Conservation (phyloP, 2,113 vertebrate genomes). For the Sinocyclocheilus rhinocerous region DNA sequence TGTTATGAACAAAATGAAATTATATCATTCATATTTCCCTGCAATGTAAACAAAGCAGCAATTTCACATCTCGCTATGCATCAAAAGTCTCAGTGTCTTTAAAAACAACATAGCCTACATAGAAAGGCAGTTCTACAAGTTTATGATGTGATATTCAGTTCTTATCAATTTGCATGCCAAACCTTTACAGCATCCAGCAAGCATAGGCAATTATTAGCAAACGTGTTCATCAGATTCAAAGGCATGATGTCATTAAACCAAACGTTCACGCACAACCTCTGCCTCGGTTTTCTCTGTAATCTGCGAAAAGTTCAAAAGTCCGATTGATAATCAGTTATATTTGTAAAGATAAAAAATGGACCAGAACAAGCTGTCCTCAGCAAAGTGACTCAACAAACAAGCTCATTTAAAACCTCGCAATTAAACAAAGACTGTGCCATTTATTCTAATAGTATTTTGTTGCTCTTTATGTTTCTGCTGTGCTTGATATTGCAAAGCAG, state of each 20-base stretch:
- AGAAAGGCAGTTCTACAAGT: neutral
- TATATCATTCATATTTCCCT: neutral
- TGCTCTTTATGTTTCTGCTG: neutral
- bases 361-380: neutral
- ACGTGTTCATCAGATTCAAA: neutral
- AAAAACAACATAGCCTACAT: neutral
- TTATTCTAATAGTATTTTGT: neutral
- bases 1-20: neutral
- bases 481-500: conserved; percentile 2
- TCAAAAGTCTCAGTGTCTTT: neutral
- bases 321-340: conserved; percentile 11
- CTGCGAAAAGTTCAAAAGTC: conserved; percentile 31
- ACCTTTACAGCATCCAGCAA: neutral
- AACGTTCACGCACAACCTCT: neutral
- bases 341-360: conserved; percentile 23
- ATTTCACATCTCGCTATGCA: neutral
- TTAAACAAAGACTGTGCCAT: neutral
- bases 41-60: neutral
- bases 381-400: neutral
- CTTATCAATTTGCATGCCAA: conserved; percentile 21
- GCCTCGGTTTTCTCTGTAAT: conserved; percentile 9
- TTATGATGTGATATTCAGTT: neutral
- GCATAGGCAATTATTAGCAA: neutral
- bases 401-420: neutral
- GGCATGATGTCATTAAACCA: neutral